Conservation (phyloP, 1,140 invertebrate species). For the Ceratina calcarata region DNA sequence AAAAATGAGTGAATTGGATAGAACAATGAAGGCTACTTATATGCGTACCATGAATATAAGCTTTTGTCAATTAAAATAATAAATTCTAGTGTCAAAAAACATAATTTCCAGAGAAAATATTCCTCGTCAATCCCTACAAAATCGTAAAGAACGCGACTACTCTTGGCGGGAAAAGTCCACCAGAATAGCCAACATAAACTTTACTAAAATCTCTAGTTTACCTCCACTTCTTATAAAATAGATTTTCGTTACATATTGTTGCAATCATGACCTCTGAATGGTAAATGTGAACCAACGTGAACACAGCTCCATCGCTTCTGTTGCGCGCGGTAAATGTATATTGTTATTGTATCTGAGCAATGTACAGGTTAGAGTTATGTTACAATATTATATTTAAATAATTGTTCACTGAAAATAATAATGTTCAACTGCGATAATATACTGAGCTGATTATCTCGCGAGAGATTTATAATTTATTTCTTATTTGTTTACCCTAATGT, state of each 20-base stretch:
- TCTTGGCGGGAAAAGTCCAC: neutral
- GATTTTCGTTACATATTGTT: no score
- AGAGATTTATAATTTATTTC: neutral
- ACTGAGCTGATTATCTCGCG: neutral
- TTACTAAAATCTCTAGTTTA: neutral
- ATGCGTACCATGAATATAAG: no score
- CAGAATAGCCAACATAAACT: constrained; percentile 12
- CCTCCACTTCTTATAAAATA: neutral
- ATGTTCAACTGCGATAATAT: no score
- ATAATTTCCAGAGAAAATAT: neutral
- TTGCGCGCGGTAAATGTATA: no score
- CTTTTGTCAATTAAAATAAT: neutral
- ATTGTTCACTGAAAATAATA: neutral
- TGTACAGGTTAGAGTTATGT: constrained; percentile 14
- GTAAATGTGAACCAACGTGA: no score
- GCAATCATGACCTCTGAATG: no score
- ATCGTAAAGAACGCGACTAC: neutral
- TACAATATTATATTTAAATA: neutral
- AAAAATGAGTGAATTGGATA: no score
- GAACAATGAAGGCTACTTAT: no score
- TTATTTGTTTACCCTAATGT: neutral
- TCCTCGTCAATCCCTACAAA: no score
- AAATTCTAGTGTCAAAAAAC: no score
- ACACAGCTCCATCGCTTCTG: no score
- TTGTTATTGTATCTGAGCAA: no score